phyloP scores from a whole-genome alignment of 2,113 vertebrate genomes.

The Nicator chloris region DNA sequence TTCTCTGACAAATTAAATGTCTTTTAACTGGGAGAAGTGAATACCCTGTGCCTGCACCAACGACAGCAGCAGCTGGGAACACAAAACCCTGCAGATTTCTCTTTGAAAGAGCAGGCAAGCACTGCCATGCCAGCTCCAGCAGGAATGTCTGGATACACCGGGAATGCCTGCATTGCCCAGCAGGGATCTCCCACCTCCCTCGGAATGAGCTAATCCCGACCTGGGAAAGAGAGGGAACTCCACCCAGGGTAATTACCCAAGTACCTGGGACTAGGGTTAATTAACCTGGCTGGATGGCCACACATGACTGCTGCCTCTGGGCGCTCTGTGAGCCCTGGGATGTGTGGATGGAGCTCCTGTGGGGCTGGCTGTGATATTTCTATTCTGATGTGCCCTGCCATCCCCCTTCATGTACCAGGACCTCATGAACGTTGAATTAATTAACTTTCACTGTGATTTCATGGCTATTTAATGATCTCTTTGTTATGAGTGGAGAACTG shows the following conservation, averaged over 20 bases:
- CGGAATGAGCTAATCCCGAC: background rate
- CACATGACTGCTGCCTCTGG: background rate
- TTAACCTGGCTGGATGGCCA: background rate
- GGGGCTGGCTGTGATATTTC: background rate
- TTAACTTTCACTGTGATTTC: constrained; percentile 16
- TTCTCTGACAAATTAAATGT: background rate
- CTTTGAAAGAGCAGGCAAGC: background rate
- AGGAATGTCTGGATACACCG: background rate
- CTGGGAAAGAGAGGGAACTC: background rate
- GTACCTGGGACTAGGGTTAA: background rate
- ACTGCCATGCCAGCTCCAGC: background rate
- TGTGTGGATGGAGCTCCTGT: background rate
- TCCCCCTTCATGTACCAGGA: background rate
- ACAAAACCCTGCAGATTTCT: background rate
- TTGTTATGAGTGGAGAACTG: constrained; percentile 6
- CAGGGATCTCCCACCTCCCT: background rate
- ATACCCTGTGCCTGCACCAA: background rate
- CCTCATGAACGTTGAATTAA: background rate
- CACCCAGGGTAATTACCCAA: background rate
- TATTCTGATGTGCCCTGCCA: background rate
- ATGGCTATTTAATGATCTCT: constrained; percentile 25
- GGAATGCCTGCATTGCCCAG: background rate
- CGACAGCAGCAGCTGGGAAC: background rate
- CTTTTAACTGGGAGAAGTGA: background rate
- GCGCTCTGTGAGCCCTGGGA: background rate